Base-by-base conservation (phyloP, 1,140 invertebrate genomes). In the Planococcus citri region DNA sequence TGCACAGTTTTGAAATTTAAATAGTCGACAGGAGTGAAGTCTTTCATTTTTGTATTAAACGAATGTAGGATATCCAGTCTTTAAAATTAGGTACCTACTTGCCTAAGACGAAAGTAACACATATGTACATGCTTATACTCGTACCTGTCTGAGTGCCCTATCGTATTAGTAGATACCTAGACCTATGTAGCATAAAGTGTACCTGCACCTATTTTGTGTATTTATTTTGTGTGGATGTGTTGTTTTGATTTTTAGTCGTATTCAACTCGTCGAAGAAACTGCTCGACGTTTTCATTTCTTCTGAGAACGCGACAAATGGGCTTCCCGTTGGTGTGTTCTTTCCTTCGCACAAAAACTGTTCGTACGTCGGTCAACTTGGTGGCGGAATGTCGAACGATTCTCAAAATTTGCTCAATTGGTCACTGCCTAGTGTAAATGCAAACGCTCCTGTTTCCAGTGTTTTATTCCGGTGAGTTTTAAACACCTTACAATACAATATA, bases 321-420 rank as follows among this genome's bases (percentile, higher is more conserved):
- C 60, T 22, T 64, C 60, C 60, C 25, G 60, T 64, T 25, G 60
- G 60, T 4, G 60, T 64, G 24, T 64, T 64, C 24, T 14, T 6
- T 64, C 60, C 60, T 9, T 64, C 60, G 60, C 60, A 64, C 60
- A 64, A 64, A 64, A 14, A 24, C 20, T 64, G 60, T 25, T 64
- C 60, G 25, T 17, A 64, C 25, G 60, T 27, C 24, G 60, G 8
- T 2, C 25, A 64, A 24, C 3, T 51, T 51, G 6, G 41, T 51
- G n/a, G 22, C 60, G 25, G 17, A 17, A 64, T 24, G 20, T 25
- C 17, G 22, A 24, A 64, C 60, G 60, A 64, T 27, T 64, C 25
- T 64, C 60, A 64, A 25, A 64, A 24, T 64, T 64, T 64, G 60
- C 60, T 64, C 60, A 64, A 64, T 64, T 64, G 60, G 60, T 64